phyloP scores from a whole-genome alignment of 2,113 vertebrate genomes.

The Marcusenius ussheri region DNA sequence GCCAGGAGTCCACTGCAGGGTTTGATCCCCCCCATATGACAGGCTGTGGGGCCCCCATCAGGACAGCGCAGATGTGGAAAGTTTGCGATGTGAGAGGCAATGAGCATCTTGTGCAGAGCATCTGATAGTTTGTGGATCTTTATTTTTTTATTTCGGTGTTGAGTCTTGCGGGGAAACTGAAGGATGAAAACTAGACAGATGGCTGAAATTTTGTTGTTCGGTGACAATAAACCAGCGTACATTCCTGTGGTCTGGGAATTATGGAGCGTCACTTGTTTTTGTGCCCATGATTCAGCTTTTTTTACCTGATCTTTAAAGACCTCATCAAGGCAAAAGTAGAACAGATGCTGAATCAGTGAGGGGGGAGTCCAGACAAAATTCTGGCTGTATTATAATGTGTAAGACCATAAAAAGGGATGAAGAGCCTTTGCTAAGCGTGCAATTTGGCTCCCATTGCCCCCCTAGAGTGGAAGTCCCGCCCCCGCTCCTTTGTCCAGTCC shows the following conservation, averaged over 20 bases:
- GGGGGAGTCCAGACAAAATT: not conserved
- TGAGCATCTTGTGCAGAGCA: not conserved
- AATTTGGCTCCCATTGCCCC: not conserved
- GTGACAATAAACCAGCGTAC: not conserved
- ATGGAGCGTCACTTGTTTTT: not conserved
- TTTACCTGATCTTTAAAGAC: not conserved
- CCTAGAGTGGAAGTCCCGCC: constrained; percentile 42
- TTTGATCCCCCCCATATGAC: not conserved
- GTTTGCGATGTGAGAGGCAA: not conserved
- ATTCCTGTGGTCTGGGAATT: not conserved
- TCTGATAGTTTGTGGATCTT: not conserved
- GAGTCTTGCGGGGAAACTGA: not conserved
- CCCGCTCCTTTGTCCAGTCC: constrained; percentile 22
- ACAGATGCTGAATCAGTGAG: not conserved
- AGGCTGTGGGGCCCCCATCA: not conserved
- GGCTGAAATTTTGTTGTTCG: not conserved
- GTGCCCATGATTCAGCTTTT: not conserved
- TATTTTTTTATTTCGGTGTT: not conserved
- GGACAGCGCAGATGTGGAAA: not conserved
- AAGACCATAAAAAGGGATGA: not conserved
- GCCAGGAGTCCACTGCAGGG: not conserved
- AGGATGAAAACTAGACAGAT: not conserved
- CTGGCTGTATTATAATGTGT: not conserved
- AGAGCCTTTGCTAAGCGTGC: not conserved
- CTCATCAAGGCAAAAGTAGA: not conserved